phyloP scores from a whole-genome alignment of 2,888 invertebrate genomes.

The Arrhopalites spinosus region DNA sequence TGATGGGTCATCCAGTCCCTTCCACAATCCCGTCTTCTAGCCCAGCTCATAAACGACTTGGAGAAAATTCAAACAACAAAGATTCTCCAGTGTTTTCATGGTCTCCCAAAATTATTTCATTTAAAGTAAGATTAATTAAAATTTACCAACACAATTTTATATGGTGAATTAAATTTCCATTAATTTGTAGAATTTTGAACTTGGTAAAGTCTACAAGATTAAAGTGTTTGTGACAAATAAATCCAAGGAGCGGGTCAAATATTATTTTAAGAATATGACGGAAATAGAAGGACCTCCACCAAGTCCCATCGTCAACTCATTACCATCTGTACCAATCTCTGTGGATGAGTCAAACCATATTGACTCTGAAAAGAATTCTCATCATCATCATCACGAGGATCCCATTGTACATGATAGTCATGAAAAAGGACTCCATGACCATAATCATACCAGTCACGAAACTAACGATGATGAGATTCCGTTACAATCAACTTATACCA shows the following conservation, averaged over 20 bases:
- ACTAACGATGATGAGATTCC: too few relatives aligned
- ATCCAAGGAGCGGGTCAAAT: conserved; percentile 21
- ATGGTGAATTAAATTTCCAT: background rate
- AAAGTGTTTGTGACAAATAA: conserved; percentile 35
- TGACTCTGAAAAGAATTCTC: too few relatives aligned
- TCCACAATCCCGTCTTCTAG: background rate
- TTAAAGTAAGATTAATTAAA: conserved; percentile 25
- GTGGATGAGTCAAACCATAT: too few relatives aligned
- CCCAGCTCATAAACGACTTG: background rate
- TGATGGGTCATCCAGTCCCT: background rate
- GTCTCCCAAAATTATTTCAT: conserved; percentile 28
- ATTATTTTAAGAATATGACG: conserved; percentile 20
- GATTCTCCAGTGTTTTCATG: conserved; percentile 34
- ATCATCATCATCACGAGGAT: too few relatives aligned
- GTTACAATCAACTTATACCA: too few relatives aligned
- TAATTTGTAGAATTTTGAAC: conserved; percentile 42
- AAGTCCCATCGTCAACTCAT: too few relatives aligned
- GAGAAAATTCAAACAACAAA: too few relatives aligned
- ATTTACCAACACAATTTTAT: background rate
- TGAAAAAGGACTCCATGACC: too few relatives aligned
- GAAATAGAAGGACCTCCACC: background rate
- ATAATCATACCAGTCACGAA: too few relatives aligned
- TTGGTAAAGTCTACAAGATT: conserved; percentile 37
- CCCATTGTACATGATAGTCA: too few relatives aligned
- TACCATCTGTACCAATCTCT: too few relatives aligned